These are phyloP conservation scores for Holotrichia oblita DNA, from an alignment of 1,140 invertebrate genomes.

Conservation along the genomic window DNA sequence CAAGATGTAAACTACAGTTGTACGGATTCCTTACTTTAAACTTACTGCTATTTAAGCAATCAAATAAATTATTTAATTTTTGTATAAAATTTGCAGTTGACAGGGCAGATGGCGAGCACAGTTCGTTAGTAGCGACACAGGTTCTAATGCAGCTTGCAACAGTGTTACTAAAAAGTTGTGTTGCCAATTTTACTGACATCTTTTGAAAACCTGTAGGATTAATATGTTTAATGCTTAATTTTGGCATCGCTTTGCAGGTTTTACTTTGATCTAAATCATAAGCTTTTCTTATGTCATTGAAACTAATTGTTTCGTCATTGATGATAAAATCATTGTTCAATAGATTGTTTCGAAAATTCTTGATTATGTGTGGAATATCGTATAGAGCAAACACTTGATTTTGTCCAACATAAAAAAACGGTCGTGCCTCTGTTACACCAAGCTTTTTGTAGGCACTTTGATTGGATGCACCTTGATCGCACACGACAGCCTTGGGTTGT, in stretches of 20 bases:
- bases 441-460: too few species aligned
- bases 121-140: constrained; percentile 45
- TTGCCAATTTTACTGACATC: constrained; percentile 49
- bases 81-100: constrained; percentile 49
- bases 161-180: constrained; percentile 50
- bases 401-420: constrained; percentile 36
- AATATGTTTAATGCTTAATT: constrained; percentile 48
- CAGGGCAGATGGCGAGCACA: constrained; percentile 41
- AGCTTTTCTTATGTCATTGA: constrained; percentile 43
- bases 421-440: too few species aligned
- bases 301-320: constrained; percentile 35
- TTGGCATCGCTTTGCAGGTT: constrained; percentile 44
- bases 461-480: too few species aligned
- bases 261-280: constrained; percentile 43
- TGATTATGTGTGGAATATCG: constrained; percentile 42
- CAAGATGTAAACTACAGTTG: too few species aligned
- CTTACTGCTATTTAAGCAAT: too few species aligned
- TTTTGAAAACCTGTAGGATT: constrained; percentile 53
- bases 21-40: too few species aligned
- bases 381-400: constrained; percentile 40
- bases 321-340: constrained; percentile 43
- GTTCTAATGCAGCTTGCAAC: constrained; percentile 48
- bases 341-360: constrained; percentile 44
- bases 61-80: constrained; percentile 47
- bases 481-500: too few species aligned